Evolutionary conservation across 1,140 invertebrate genomes (phyloP).

Genomic region (Cotesia typhae): DNA sequence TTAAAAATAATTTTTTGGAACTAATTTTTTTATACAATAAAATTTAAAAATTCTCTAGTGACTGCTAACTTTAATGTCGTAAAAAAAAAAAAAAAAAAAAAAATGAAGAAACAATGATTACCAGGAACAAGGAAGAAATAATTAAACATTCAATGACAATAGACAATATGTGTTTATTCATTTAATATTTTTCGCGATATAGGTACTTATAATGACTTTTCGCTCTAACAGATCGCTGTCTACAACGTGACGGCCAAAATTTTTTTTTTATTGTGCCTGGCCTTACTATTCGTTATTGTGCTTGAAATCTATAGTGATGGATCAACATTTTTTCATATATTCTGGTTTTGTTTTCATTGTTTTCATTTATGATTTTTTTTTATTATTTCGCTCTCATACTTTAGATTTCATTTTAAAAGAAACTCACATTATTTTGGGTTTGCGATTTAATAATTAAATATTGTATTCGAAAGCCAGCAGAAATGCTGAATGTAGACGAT

Average conservation of each 20-base stretch:
- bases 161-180: slow-evolving; percentile 66
- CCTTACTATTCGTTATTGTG: slow-evolving; percentile 66
- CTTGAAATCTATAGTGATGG: slow-evolving; percentile 56
- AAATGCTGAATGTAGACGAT: slow-evolving; percentile 22
- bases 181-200: slow-evolving; percentile 63
- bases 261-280: slow-evolving; percentile 64
- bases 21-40: too few relatives aligned
- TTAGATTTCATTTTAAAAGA: slow-evolving; percentile 23
- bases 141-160: slow-evolving; percentile 57
- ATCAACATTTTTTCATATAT: slow-evolving; percentile 53
- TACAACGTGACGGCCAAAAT: slow-evolving; percentile 65
- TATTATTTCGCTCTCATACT: slow-evolving; percentile 10
- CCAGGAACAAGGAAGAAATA: slow-evolving; percentile 28
- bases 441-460: slow-evolving; percentile 34
- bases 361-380: slow-evolving; percentile 45
- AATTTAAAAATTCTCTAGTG: too few relatives aligned
- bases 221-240: slow-evolving; percentile 64
- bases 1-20: too few relatives aligned
- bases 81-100: too few relatives aligned
- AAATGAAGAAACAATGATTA: too few relatives aligned
- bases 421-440: slow-evolving; percentile 25
- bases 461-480: slow-evolving; percentile 26
- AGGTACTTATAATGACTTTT: slow-evolving; percentile 63
- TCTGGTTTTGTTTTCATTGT: slow-evolving; percentile 38
- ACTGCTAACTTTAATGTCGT: too few relatives aligned